These are phyloP conservation scores for Apis cerana DNA, from an alignment of 1,140 invertebrate species.

Conservation along the genomic window DNA sequence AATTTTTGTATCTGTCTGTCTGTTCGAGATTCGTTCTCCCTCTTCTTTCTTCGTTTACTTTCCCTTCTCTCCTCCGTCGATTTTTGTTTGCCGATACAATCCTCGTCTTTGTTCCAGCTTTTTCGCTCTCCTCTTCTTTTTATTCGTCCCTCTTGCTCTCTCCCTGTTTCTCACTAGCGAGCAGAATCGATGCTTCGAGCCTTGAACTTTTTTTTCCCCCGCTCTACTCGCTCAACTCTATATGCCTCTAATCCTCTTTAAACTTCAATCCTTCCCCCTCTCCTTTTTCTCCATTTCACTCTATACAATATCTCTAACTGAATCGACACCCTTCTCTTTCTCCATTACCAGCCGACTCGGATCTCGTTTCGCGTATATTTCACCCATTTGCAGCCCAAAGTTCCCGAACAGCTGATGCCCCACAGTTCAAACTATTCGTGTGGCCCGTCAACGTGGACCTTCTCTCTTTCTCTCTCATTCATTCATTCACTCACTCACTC, in stretches of 20 bases:
- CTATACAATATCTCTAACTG: background rate
- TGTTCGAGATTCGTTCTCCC: background rate
- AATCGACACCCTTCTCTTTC: background rate
- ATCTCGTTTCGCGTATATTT: slow-evolving; percentile 46
- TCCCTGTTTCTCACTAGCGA: slow-evolving; percentile 3
- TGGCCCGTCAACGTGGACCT: too few relatives aligned
- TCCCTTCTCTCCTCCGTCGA: background rate
- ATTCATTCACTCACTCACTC: background rate
- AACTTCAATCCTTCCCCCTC: background rate
- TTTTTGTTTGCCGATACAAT: slow-evolving; percentile 22
- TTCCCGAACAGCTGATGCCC: slow-evolving; percentile 32
- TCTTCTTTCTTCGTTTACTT: background rate
- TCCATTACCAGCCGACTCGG: background rate
- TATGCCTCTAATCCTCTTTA: slow-evolving; percentile 18
- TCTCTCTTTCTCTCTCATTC: too few relatives aligned
- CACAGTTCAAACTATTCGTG: slow-evolving; percentile 10
- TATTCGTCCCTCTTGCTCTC: background rate
- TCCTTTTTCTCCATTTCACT: background rate
- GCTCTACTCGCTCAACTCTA: slow-evolving; percentile 38
- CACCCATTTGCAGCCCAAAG: slow-evolving; percentile 30
- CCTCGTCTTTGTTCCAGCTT: background rate
- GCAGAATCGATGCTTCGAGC: slow-evolving; percentile 60
- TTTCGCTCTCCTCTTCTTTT: background rate
- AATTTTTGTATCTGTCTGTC: too few relatives aligned
- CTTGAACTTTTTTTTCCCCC: slow-evolving; percentile 58